Evolutionary conservation across 2,888 invertebrate genomes (phyloP), one percentile per base, ranked within the genome.

Genomic region (Sipunculus nudus): DNA sequence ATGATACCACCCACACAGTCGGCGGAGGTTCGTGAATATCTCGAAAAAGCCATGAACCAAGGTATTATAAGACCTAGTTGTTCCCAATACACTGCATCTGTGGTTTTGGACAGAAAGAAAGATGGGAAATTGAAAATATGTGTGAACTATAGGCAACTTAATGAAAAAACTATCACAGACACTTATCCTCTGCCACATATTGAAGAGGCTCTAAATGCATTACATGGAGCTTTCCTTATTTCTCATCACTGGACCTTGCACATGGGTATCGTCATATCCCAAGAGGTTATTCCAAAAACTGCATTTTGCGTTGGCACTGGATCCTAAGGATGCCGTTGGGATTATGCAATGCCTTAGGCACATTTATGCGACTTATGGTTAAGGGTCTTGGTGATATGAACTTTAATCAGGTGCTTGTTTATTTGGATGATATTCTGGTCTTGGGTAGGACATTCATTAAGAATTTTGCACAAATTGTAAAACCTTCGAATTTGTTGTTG

Each of bases 181-280:
- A 49, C 56, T 6, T 67, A 67, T 50, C 74, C 74, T 0, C 49
- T 76, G 8, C 72, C 75, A 3, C 28, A 61, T 3, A 70, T 78
- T 21, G 63, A 73, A 10, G 71, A 74, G 23, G 55, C 61, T 3
- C 50, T 75, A 16, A 65, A 72, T 19, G 52, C 52, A 3, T 32
- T 74, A 28, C 28, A 48, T 8, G 65, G 68, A 8, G 57, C 65
- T 3, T n/a, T n/a, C 55, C 57, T n/a, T 68, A 57, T 29, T 73
- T 77, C 40, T 53, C 53, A 19, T 56, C 53, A 10, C 21, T 65
- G 31, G 67, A 63, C 19, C 50, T 76, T 32, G 63, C 57, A 8
- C 54, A 60, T 35, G 75, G 74, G n/a, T 78, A 67, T 50, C 70
- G 66, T 55, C 70, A 72, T 40, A 52, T 72, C 45, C 5, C 60